Conservation (phyloP, 2,888 invertebrate genomes). For the Metallyticus violacea region DNA sequence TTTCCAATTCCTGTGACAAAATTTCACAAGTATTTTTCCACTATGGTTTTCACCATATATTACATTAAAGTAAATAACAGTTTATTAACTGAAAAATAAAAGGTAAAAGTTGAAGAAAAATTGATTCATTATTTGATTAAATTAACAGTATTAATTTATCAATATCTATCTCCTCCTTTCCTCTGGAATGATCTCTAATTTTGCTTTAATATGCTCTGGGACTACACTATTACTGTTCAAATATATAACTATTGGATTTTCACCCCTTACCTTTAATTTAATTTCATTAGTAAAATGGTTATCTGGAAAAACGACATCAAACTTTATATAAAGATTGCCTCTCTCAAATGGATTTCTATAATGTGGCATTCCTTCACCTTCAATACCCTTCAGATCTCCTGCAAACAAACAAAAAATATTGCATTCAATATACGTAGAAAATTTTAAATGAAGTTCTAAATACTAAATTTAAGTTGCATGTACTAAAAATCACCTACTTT, state of each 20-base stretch:
- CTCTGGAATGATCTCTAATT: not conserved
- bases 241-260: no score
- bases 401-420: slow-evolving; percentile 34
- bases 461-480: no score
- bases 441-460: no score
- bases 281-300: slow-evolving; percentile 72
- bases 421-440: not conserved
- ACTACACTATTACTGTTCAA: no score
- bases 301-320: slow-evolving; percentile 81
- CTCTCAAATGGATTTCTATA: slow-evolving; percentile 80
- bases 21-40: not conserved
- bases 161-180: not conserved
- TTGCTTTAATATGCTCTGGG: not conserved
- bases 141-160: no score
- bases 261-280: slow-evolving; percentile 48
- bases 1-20: slow-evolving; percentile 65
- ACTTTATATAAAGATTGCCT: slow-evolving; percentile 83
- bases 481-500: no score
- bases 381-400: slow-evolving; percentile 70
- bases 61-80: no score
- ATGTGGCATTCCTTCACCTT: slow-evolving; percentile 88
- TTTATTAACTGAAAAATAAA: no score
- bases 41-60: no score
- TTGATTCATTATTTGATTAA: no score
- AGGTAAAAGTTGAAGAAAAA: no score